Evolutionary conservation across 2,113 vertebrate species (phyloP).

Genomic region (Channa argus): DNA sequence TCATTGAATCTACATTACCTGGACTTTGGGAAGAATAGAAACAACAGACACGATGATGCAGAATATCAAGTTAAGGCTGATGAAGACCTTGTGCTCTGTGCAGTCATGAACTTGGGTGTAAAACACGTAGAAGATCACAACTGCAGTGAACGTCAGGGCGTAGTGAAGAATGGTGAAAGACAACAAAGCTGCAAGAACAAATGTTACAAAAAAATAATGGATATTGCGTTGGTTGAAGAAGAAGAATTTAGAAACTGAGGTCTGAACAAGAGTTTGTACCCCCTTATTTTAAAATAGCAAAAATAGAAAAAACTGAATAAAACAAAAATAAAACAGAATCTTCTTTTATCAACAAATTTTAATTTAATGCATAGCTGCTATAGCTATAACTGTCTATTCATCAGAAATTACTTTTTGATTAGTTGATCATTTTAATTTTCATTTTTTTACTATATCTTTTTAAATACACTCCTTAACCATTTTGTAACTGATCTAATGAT

Average conservation of each 20-base stretch:
- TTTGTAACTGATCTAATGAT: no score
- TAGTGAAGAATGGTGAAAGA: slow-evolving; percentile 85
- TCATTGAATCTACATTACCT: slow-evolving; percentile 79
- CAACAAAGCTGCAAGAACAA: slow-evolving; percentile 81
- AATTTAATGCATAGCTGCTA: no score
- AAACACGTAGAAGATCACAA: slow-evolving; percentile 87
- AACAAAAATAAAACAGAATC: no score
- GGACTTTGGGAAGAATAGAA: slow-evolving; percentile 91
- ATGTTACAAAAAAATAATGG: not conserved
- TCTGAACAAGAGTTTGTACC: not conserved
- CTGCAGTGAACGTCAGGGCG: slow-evolving; percentile 65
- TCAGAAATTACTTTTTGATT: no score
- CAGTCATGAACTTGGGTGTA: slow-evolving; percentile 87
- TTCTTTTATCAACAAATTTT: no score
- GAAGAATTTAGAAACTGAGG: not conserved
- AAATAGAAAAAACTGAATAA: no score
- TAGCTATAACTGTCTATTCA: no score
- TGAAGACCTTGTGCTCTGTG: slow-evolving; percentile 88
- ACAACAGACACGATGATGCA: slow-evolving; percentile 86
- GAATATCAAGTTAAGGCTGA: slow-evolving; percentile 92
- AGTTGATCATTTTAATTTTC: no score
- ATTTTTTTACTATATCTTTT: no score
- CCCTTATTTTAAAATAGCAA: no score
- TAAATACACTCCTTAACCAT: no score
- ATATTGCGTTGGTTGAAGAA: no score